Base-by-base conservation (phyloP, 1,140 invertebrate genomes). In the Planococcus citri region DNA sequence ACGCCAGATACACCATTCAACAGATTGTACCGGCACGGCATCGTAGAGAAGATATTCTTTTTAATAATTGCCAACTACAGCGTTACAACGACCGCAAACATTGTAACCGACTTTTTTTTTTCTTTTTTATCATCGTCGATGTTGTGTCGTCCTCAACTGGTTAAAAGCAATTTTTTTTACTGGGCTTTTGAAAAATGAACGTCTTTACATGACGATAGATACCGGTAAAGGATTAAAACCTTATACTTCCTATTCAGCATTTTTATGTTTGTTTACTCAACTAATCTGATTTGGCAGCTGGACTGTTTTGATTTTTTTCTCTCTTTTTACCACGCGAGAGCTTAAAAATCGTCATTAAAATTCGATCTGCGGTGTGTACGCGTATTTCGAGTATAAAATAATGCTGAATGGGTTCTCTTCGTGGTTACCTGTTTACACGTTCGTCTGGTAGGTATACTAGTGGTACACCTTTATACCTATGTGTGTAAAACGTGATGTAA, bases 81-180 rank as follows among this genome's bases (percentile, higher is more conserved):
- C n/a, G n/a, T 51, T 51, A 51, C 17, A 20, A 51, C 41, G 41
- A 51, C 41, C 41, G 41, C 41, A 51, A 51, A 51, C 41, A 51
- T 51, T 51, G 41, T 51, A 51, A 51, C 41, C 41, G 41, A 51
- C 41, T 51, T 51, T 51, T 51, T 51, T n/a, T n/a, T n/a, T n/a
- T n/a, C n/a, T n/a, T n/a, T n/a, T n/a, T n/a, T n/a, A n/a, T 51
- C 10, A 14, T 9, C 41, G 41, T 33, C 29, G 41, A 51, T 12
- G 29, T 51, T n/a, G n/a, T n/a, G n/a, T n/a, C n/a, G n/a, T n/a
- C n/a, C n/a, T n/a, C 6, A 51, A 51, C 41, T 51, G 41, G 41
- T 51, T 51, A 3, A 51, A 51, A 17, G 33, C 6, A 51, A 51
- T 51, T 51, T 51, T 51, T 51, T 51, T 9, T 17, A 3, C n/a